These are phyloP conservation scores for Onychomys torridus DNA, from an alignment of 2,797 vertebrate genomes.

Conservation along the genomic window DNA sequence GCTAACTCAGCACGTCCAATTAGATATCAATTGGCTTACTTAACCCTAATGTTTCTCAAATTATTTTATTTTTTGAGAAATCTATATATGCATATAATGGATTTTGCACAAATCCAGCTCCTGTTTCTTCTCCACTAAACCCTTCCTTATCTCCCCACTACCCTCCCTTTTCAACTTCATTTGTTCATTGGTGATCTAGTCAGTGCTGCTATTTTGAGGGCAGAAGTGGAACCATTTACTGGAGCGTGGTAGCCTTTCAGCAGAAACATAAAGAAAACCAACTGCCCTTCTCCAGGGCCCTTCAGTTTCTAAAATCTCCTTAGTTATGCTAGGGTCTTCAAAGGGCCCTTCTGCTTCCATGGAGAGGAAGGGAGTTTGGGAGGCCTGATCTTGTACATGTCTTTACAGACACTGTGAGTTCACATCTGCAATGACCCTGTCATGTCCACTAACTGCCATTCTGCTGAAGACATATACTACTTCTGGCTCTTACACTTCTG, in stretches of 20 bases:
- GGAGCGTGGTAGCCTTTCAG: not conserved
- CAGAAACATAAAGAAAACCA: not conserved
- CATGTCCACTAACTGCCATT: not conserved
- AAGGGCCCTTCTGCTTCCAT: rapidly evolving
- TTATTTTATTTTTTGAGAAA: not conserved
- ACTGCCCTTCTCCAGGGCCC: not conserved
- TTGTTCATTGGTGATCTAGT: not conserved
- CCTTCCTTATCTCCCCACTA: not conserved
- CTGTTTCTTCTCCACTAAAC: not conserved
- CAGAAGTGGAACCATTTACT: not conserved
- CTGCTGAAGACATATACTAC: not conserved
- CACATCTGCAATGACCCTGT: not conserved
- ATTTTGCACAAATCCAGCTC: not conserved
- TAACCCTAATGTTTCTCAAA: not conserved
- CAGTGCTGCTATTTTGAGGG: not conserved
- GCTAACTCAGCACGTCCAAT: too few species aligned
- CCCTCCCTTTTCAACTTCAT: not conserved
- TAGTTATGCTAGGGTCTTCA: not conserved
- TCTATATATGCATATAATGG: not conserved
- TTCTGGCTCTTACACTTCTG: not conserved
- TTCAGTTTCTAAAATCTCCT: not conserved
- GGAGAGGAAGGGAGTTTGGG: not conserved
- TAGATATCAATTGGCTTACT: not conserved
- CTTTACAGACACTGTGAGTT: not conserved
- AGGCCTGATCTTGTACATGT: too few species aligned